Evolutionary conservation across 2,113 vertebrate species (phyloP), one percentile per base, ranked within the genome.

Genomic region (Equus przewalskii): DNA sequence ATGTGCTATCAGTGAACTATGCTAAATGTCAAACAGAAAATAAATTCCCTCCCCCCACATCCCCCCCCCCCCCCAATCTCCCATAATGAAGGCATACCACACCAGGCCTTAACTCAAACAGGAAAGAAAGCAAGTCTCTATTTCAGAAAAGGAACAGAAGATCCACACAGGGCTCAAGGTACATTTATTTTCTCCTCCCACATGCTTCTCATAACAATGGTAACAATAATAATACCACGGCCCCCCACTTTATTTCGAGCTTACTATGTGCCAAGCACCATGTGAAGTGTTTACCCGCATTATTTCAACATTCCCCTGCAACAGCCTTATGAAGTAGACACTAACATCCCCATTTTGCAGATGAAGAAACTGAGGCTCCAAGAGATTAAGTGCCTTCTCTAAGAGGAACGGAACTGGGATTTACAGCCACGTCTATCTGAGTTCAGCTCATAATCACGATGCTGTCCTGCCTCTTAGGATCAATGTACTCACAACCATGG

Each of bases 1-100:
- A 7, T 2, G 0, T 0, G 5, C 22, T 0, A 2, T 11, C 44
- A 1, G 1, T 3, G 28, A 33, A 41, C 1, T 1, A 12, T 5
- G 5, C 33, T 16, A 8, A 24, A 4, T 7, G 7, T 62, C 12
- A n/a, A 44, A 13, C 41, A n/a, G 54, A 90, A 64, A 28, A 24
- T 0, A 28, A n/a, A 41, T 26, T 28, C 33, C 1, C 3, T 22
- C 4, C 54, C n/a, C 14, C 54, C 7, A 14, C 67, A 36, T 36
- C 36, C 36, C 36, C 36, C 36, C 36, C n/a, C 14, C 56, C 7
- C 24, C 69, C 18, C 30, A n/a, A 41, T 41, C 36, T 3, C 36
- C 36, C 36, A 41, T 41, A 72, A 3, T 0, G 14, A 67, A 28
- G 26, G 44, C 0, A 0, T 1, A 14, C 18, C 7, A 9, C 2